phyloP scores from a whole-genome alignment of 2,113 vertebrate species.

The Chlorodrepanis virens region DNA sequence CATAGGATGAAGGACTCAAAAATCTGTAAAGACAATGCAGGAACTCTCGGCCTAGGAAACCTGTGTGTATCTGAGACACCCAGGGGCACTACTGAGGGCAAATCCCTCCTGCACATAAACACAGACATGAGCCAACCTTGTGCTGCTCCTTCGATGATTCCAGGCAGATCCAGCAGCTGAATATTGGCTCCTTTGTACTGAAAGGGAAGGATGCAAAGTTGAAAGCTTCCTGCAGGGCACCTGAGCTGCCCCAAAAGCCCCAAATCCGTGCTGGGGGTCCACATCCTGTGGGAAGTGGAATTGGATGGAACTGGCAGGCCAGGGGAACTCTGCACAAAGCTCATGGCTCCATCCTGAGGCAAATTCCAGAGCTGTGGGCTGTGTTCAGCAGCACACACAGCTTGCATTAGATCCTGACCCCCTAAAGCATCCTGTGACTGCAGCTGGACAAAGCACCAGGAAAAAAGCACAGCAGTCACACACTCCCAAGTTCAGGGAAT shows the following conservation, averaged over 20 bases:
- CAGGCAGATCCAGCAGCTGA: conserved; percentile 95
- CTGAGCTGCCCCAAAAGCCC: not conserved
- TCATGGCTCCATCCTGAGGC: not conserved
- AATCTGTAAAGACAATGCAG: not conserved
- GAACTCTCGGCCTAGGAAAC: not conserved
- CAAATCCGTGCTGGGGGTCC: rapidly evolving
- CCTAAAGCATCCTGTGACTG: not conserved
- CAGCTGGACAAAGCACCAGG: not conserved
- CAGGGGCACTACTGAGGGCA: not conserved
- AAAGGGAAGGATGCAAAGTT: not conserved
- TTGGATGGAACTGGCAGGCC: not conserved
- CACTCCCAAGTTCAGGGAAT: rapidly evolving
- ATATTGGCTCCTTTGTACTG: conserved; percentile 99
- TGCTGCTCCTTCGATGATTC: conserved; percentile 97
- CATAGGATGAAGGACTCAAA: not conserved
- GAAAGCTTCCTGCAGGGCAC: not conserved
- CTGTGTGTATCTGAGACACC: not conserved
- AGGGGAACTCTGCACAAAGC: not conserved
- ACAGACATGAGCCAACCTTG: conserved; percentile 80
- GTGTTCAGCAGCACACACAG: not conserved
- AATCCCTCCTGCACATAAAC: not conserved
- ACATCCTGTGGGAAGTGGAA: not conserved
- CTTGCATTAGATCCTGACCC: not conserved
- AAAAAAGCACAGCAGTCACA: not conserved
- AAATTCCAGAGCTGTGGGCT: not conserved